These are phyloP conservation scores for Ectemnius cavifrons DNA, from an alignment of 2,888 invertebrate species.

Conservation along the genomic window DNA sequence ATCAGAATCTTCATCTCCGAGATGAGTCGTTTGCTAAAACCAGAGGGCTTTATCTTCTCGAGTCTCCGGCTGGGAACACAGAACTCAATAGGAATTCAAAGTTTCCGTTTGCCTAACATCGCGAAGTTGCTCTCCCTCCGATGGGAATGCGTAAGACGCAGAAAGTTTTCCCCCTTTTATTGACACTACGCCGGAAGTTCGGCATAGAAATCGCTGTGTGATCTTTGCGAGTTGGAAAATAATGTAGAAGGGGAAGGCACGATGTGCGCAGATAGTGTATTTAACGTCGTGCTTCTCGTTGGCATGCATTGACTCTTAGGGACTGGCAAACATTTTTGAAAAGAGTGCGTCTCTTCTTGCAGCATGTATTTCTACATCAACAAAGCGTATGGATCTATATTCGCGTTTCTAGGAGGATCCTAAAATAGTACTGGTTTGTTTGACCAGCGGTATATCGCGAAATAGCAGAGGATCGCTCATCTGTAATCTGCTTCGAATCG, in stretches of 20 bases:
- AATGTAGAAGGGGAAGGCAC: not conserved
- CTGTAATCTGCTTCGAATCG: not conserved
- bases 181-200: slow-evolving; percentile 46
- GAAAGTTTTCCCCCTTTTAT: slow-evolving; percentile 35
- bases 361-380: too few relatives aligned
- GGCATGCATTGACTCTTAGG: too few relatives aligned
- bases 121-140: slow-evolving; percentile 13
- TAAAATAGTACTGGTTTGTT: too few relatives aligned
- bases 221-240: not conserved
- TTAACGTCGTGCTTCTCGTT: too few relatives aligned
- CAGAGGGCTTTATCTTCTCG: not conserved
- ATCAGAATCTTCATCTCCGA: slow-evolving; percentile 15
- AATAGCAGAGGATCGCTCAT: too few relatives aligned
- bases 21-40: too few relatives aligned
- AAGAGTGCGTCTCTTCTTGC: too few relatives aligned
- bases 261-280: too few relatives aligned
- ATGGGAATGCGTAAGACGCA: not conserved
- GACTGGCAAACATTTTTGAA: too few relatives aligned
- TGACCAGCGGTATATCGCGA: too few relatives aligned
- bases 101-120: slow-evolving; percentile 42
- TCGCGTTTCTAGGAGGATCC: too few relatives aligned
- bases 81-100: slow-evolving; percentile 32
- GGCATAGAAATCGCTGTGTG: not conserved
- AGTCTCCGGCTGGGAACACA: slow-evolving; percentile 11
- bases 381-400: too few relatives aligned